These are phyloP conservation scores for Drosophila kokeensis DNA, from an alignment of 2,888 invertebrate species.

Conservation along the genomic window DNA sequence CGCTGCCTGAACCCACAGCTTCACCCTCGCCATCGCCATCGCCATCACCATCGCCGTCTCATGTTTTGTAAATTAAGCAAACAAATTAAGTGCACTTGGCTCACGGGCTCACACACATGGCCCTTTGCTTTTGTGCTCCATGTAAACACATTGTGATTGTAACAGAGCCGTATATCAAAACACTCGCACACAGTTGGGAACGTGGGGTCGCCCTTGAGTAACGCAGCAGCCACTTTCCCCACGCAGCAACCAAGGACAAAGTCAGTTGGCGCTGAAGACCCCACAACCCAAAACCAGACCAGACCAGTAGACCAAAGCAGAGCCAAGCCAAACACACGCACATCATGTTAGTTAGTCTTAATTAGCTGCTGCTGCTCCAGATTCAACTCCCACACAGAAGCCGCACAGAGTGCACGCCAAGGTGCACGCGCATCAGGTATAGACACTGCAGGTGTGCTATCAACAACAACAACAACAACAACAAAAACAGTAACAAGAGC, in stretches of 20 bases:
- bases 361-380: constrained; percentile 61
- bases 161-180: constrained; percentile 75
- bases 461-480: constrained; percentile 27
- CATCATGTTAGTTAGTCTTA: constrained; percentile 74
- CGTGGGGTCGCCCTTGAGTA: constrained; percentile 63
- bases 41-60: constrained; percentile 45
- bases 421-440: constrained; percentile 42
- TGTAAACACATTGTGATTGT: constrained; percentile 79
- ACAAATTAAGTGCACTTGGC: constrained; percentile 83
- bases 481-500: constrained; percentile 22
- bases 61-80: constrained; percentile 82
- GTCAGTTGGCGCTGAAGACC: constrained; percentile 26
- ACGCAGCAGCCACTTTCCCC: constrained; percentile 6
- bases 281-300: constrained; percentile 22
- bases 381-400: constrained; percentile 19
- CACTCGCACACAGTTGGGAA: constrained; percentile 35
- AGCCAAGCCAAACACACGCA: constrained; percentile 21
- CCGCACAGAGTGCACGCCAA: constrained; percentile 27
- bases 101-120: constrained; percentile 49
- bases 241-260: constrained; percentile 62
- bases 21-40: background rate
- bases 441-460: constrained; percentile 37
- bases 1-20: background rate
- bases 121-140: constrained; percentile 53
- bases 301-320: constrained; percentile 13